phyloP scores from a whole-genome alignment of 2,113 vertebrate genomes.

The Myotis lucifugus region DNA sequence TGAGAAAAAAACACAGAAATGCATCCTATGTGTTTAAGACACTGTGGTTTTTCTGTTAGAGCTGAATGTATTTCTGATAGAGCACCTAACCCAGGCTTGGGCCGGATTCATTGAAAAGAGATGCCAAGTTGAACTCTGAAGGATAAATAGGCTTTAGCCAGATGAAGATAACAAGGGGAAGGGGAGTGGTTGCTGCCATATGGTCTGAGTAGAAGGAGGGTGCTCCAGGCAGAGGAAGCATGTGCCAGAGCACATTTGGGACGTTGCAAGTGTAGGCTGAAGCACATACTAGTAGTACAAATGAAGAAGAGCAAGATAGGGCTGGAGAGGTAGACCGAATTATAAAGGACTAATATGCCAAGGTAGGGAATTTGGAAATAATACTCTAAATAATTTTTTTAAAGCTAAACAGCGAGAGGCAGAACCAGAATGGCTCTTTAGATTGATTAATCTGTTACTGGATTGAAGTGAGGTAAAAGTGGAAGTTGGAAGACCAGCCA shows the following conservation, averaged over 20 bases:
- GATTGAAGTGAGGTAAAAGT: background rate
- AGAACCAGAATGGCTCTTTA: background rate
- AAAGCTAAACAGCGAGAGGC: slow-evolving; percentile 13
- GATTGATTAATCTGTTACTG: background rate
- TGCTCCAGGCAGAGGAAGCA: background rate
- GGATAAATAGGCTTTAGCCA: background rate
- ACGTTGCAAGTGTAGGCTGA: background rate
- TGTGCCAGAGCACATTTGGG: background rate
- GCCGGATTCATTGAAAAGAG: background rate
- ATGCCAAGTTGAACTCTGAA: background rate
- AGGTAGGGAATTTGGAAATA: background rate
- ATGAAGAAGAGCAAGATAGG: background rate
- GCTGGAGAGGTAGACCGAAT: background rate
- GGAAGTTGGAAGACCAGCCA: background rate
- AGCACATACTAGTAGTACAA: background rate
- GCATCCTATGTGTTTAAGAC: background rate
- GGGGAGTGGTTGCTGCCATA: background rate
- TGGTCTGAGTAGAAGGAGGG: background rate
- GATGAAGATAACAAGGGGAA: background rate
- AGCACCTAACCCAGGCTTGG: background rate
- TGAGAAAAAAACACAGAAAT: background rate
- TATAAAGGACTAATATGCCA: background rate
- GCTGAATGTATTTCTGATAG: background rate
- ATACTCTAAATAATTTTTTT: slow-evolving; percentile 14
- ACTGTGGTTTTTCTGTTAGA: background rate